Evolutionary conservation across 2,797 vertebrate species (phyloP).

Genomic region (Sylvilagus floridanus): DNA sequence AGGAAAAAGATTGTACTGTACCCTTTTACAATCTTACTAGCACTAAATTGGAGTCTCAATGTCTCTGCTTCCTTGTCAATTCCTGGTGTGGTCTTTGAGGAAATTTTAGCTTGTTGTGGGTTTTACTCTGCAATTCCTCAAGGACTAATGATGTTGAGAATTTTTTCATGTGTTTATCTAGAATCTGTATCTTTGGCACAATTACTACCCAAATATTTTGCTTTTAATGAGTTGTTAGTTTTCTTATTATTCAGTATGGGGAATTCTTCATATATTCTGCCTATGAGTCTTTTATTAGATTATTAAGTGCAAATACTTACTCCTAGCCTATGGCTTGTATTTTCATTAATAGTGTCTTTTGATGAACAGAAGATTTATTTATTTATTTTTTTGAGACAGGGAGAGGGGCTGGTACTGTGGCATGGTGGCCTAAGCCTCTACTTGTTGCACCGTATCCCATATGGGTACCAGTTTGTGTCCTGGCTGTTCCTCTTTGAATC

Average conservation of each 20-base stretch:
- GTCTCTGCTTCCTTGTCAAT: not conserved
- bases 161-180: not conserved
- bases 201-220: constrained; percentile 2
- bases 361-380: not conserved
- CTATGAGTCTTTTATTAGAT: not conserved
- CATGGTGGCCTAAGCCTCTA: too few relatives aligned
- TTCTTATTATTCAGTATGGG: not conserved
- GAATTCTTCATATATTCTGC: not conserved
- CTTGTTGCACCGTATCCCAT: too few relatives aligned
- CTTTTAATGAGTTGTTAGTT: not conserved
- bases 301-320: constrained; percentile 30
- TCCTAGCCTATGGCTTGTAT: not conserved
- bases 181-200: not conserved
- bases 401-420: too few relatives aligned
- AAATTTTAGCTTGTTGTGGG: constrained; percentile 19
- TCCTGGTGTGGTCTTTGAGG: not conserved
- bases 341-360: not conserved
- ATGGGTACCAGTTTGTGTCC: too few relatives aligned
- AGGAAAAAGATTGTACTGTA: too few relatives aligned
- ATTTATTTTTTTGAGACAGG: too few relatives aligned
- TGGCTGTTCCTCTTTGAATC: too few relatives aligned
- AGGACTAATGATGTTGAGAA: not conserved
- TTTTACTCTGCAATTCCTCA: constrained; percentile 27
- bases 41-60: not conserved
- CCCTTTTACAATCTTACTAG: not conserved